Conservation (phyloP, 2,113 vertebrate genomes). For the Stigmatopora argus region DNA sequence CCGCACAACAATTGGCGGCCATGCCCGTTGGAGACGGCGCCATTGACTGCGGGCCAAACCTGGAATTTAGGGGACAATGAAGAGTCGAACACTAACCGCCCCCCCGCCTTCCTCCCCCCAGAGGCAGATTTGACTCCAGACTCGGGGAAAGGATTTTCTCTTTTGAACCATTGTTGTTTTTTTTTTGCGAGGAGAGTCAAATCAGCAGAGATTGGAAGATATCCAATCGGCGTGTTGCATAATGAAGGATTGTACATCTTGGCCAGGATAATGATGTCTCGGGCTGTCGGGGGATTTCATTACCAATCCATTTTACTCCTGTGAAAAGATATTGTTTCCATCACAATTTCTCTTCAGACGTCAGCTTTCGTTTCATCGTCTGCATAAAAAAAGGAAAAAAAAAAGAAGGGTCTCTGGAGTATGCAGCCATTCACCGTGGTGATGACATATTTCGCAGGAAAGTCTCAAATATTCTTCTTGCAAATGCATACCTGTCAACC, state of each 20-base stretch:
- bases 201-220: slow-evolving; percentile 32
- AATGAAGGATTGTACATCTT: slow-evolving; percentile 14
- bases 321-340: slow-evolving; percentile 13
- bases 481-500: too few species aligned
- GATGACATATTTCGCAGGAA: neutral
- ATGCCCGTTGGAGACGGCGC: slow-evolving; percentile 27
- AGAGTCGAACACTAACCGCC: neutral
- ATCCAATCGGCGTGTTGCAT: slow-evolving; percentile 14
- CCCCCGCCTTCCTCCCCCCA: neutral
- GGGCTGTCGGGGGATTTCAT: slow-evolving; percentile 19
- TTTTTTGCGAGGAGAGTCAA: slow-evolving; percentile 11
- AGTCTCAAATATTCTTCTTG: neutral
- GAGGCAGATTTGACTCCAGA: too few species aligned
- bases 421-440: neutral
- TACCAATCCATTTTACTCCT: slow-evolving; percentile 18
- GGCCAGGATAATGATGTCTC: slow-evolving; percentile 9
- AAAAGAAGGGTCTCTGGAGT: too few species aligned
- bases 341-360: neutral
- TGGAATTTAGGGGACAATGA: slow-evolving; percentile 36
- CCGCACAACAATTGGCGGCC: slow-evolving; percentile 26
- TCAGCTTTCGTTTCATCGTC: slow-evolving; percentile 12
- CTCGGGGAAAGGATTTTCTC: too few species aligned
- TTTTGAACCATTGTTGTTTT: slow-evolving; percentile 17
- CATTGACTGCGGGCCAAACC: slow-evolving; percentile 40
- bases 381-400: neutral